Evolutionary conservation across 2,113 vertebrate species (phyloP).

Genomic region (Propithecus coquereli): DNA sequence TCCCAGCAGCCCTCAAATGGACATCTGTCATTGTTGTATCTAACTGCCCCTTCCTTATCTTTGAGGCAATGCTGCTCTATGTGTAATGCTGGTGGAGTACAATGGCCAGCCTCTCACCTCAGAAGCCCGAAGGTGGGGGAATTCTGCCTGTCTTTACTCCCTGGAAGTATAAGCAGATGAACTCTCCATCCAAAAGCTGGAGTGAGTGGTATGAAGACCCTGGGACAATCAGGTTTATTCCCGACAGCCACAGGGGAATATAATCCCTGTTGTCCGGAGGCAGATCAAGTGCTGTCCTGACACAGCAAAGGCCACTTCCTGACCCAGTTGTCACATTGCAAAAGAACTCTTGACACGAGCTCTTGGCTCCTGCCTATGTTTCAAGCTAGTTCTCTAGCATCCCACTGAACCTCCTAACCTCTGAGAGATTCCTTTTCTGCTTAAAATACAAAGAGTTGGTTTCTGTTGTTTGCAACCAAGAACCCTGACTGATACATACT

Average conservation of each 20-base stretch:
- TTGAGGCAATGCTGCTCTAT: neutral
- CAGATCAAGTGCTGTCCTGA: neutral
- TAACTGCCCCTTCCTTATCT: neutral
- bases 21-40: neutral
- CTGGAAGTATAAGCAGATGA: neutral
- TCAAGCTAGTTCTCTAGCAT: neutral
- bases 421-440: neutral
- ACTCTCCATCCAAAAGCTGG: neutral
- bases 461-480: conserved; percentile 2
- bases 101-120: neutral
- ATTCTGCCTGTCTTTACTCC: neutral
- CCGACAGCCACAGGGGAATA: neutral
- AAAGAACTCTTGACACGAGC: neutral
- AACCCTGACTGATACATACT: conserved; percentile 26
- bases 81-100: neutral
- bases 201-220: neutral
- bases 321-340: neutral
- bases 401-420: neutral
- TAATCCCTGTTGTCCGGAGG: neutral
- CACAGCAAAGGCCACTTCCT: neutral
- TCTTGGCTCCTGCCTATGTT: neutral
- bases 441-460: neutral
- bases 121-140: neutral
- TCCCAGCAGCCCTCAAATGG: neutral
- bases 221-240: neutral